Evolutionary conservation across 2,888 invertebrate species (phyloP).

Genomic region (Cephalotes varians): DNA sequence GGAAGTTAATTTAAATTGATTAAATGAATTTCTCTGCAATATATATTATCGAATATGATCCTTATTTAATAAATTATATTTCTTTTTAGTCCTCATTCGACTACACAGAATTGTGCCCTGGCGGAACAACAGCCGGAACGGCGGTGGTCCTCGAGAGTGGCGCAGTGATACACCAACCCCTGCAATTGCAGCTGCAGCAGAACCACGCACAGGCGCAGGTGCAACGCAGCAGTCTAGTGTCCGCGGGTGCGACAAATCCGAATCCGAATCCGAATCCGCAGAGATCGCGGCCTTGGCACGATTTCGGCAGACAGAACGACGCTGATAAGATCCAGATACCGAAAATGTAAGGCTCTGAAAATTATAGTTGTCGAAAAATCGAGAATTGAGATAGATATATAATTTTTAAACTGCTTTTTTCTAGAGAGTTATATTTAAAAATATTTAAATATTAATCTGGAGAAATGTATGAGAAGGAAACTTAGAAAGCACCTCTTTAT

Average conservation of each 20-base stretch:
- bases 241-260: slow-evolving; percentile 80
- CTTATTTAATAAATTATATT: background rate
- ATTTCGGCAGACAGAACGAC: slow-evolving; percentile 97
- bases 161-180: slow-evolving; percentile 86
- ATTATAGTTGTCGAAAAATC: background rate
- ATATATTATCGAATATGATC: background rate
- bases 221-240: slow-evolving; percentile 86
- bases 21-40: background rate
- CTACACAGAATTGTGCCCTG: slow-evolving; percentile 95
- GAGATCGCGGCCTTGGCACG: slow-evolving; percentile 96
- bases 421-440: background rate
- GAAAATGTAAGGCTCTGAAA: slow-evolving; percentile 91
- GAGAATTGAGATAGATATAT: background rate
- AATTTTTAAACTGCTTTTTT: background rate
- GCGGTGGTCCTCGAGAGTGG: slow-evolving; percentile 87
- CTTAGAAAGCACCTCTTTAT: background rate
- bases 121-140: slow-evolving; percentile 86
- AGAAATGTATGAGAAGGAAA: background rate
- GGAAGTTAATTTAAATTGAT: background rate
- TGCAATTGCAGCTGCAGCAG: slow-evolving; percentile 86
- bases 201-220: slow-evolving; percentile 88
- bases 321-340: slow-evolving; percentile 99
- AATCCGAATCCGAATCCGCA: slow-evolving; percentile 85
- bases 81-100: slow-evolving; percentile 92
- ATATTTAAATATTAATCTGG: background rate